Conservation (phyloP, 2,113 vertebrate genomes). For the Antidorcas marsupialis region DNA sequence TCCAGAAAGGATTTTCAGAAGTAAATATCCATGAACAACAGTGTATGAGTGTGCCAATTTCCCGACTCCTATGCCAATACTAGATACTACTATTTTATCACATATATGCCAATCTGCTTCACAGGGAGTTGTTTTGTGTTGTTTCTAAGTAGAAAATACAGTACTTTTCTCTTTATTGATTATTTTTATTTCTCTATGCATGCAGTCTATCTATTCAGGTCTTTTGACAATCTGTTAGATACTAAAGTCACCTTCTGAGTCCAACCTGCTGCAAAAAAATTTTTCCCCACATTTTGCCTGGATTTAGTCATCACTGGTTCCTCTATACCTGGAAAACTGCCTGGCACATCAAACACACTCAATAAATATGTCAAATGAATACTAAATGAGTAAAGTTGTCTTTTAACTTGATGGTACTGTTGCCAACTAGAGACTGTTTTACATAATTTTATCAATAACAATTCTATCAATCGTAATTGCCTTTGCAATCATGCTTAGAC, state of each 20-base stretch:
- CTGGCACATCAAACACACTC: background rate
- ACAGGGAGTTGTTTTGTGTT: background rate
- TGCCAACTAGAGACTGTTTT: background rate
- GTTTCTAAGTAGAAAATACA: background rate
- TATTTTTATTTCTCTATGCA: background rate
- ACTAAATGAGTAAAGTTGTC: background rate
- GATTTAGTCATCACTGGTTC: background rate
- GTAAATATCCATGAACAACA: background rate
- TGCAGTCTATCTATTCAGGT: background rate
- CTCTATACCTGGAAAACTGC: background rate
- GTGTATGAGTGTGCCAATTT: background rate
- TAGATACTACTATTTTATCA: background rate
- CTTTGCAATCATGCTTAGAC: background rate
- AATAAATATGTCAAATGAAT: background rate
- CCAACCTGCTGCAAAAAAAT: background rate
- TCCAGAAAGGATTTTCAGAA: background rate
- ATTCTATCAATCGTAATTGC: background rate
- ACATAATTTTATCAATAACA: background rate
- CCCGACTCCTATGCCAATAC: background rate
- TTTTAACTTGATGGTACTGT: constrained; percentile 20
- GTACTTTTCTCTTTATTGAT: background rate
- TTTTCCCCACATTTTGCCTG: background rate
- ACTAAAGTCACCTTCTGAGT: background rate
- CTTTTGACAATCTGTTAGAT: background rate
- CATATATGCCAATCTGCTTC: background rate